phyloP scores from a whole-genome alignment of 2,888 invertebrate species.

The Meloe dianella region DNA sequence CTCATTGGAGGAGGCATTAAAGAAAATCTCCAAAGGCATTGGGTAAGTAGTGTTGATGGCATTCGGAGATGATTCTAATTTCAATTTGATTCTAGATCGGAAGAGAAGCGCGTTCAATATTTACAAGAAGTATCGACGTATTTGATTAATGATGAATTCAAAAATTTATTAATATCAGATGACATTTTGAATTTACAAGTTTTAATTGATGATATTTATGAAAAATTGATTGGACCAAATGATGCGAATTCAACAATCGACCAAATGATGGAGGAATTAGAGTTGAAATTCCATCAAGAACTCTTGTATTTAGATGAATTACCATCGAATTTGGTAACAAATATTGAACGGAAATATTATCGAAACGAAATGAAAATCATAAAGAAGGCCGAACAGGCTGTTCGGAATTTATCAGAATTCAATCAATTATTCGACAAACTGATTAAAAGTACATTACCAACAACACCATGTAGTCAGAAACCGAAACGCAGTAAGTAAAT shows the following conservation, averaged over 20 bases:
- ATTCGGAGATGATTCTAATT: not conserved
- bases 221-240: constrained; percentile 65
- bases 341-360: constrained; percentile 63
- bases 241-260: constrained; percentile 64
- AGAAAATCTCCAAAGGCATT: constrained; percentile 58
- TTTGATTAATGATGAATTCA: constrained; percentile 65
- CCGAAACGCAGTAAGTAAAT: constrained; percentile 38
- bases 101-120: constrained; percentile 62
- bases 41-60: constrained; percentile 48
- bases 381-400: constrained; percentile 64
- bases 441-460: constrained; percentile 59
- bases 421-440: constrained; percentile 60
- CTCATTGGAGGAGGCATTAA: constrained; percentile 56
- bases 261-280: constrained; percentile 67
- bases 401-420: constrained; percentile 64
- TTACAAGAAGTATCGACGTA: constrained; percentile 64
- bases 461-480: constrained; percentile 40
- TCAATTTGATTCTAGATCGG: constrained; percentile 50
- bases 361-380: constrained; percentile 61
- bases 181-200: constrained; percentile 65
- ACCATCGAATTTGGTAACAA: constrained; percentile 61
- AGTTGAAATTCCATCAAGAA: constrained; percentile 61
- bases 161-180: constrained; percentile 63
- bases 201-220: constrained; percentile 70
- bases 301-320: constrained; percentile 64